Conservation (phyloP, 2,797 vertebrate species). For the Carapus acus region DNA sequence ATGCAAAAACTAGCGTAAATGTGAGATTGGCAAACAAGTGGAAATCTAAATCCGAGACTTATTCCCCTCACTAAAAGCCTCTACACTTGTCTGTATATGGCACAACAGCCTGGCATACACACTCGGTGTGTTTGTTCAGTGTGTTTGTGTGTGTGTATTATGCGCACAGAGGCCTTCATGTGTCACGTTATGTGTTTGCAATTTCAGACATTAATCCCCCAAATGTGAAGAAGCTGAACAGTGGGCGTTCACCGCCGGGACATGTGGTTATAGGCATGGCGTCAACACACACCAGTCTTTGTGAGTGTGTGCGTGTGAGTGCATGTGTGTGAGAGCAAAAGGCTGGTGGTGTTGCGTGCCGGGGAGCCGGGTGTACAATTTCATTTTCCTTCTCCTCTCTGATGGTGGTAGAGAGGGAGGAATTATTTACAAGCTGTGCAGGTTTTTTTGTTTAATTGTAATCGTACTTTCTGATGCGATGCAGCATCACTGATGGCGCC, state of each 20-base stretch:
- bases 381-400: conserved; percentile 35
- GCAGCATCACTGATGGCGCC: too few species aligned
- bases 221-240: conserved; percentile 44
- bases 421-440: conserved; percentile 38
- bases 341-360: conserved; percentile 37
- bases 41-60: too few species aligned
- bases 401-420: too few species aligned
- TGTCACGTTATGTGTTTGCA: conserved; percentile 13
- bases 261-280: conserved; percentile 61
- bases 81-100: too few species aligned
- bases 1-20: conserved; percentile 50
- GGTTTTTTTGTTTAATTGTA: conserved; percentile 32
- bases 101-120: too few species aligned
- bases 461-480: too few species aligned
- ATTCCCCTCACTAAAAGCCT: too few species aligned
- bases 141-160: conserved; percentile 5
- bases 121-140: too few species aligned
- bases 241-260: conserved; percentile 45
- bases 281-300: conserved; percentile 39
- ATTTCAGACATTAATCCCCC: conserved; percentile 47
- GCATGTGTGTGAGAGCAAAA: conserved; percentile 31
- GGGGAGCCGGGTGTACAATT: conserved; percentile 25
- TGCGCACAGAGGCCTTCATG: conserved; percentile 2
- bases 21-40: too few species aligned
- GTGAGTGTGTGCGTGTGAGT: conserved; percentile 21